Percentiles rank a stretch among this genome's conserved stretches.
Evolutionary conservation across 2,888 invertebrate genomes (phyloP).

Genomic region (Bruchidius siliquastri): DNA sequence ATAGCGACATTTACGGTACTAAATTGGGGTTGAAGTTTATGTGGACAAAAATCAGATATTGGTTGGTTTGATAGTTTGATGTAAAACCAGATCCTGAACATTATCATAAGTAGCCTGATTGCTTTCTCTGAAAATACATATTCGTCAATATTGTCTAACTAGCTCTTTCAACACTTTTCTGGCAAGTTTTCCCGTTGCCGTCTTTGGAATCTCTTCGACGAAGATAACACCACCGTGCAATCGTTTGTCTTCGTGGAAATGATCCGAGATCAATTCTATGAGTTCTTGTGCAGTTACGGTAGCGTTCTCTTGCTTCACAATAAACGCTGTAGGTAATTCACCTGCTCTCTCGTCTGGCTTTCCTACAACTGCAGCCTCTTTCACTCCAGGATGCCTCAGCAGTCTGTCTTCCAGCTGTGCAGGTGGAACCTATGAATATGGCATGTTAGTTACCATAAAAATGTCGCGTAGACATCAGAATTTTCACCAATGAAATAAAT

Average conservation of each 20-base stretch:
- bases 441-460: not conserved
- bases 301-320: conserved; percentile 57
- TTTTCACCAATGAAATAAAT: no score
- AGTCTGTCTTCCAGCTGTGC: conserved; percentile 79
- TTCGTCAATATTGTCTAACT: not conserved
- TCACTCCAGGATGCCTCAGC: conserved; percentile 63
- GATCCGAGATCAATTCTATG: conserved; percentile 48
- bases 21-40: no score
- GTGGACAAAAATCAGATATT: no score
- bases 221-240: conserved; percentile 71
- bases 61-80: no score
- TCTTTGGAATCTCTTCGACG: conserved; percentile 70
- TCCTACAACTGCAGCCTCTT: conserved; percentile 80
- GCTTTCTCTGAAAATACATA: no score
- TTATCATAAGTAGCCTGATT: no score
- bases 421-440: conserved; percentile 60
- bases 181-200: conserved; percentile 73
- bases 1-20: no score
- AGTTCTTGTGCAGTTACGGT: conserved; percentile 46
- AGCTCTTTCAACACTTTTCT: conserved; percentile 37
- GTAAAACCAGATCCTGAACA: no score
- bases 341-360: conserved; percentile 66
- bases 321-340: conserved; percentile 70
- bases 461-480: not conserved
- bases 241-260: conserved; percentile 67